Evolutionary conservation across 2,888 invertebrate genomes (phyloP).

Genomic region (Thera britannica): DNA sequence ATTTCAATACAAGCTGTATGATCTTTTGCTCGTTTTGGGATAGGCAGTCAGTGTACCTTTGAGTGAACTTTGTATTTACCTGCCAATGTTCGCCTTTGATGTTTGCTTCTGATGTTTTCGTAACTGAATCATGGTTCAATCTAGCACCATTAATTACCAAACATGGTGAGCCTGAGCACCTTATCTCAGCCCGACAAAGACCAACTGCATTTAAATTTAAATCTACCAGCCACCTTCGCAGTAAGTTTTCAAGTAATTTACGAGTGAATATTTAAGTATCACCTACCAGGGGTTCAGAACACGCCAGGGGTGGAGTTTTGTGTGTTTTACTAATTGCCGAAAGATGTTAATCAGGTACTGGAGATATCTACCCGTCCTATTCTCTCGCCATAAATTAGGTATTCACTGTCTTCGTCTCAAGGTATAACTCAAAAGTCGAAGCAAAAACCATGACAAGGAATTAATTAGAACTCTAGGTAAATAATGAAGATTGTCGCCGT

Average conservation of each 20-base stretch:
- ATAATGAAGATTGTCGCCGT: constrained; percentile 83
- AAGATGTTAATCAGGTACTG: constrained; percentile 85
- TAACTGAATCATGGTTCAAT: constrained; percentile 31
- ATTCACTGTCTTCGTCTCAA: constrained; percentile 60
- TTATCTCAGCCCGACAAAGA: constrained; percentile 66
- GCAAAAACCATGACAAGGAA: constrained; percentile 86
- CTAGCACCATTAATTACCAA: constrained; percentile 48
- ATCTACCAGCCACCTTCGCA: constrained; percentile 79
- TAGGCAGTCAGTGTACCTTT: constrained; percentile 1
- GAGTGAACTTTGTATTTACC: constrained; percentile 41
- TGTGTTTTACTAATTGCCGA: constrained; percentile 87
- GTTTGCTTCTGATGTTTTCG: constrained; percentile 4
- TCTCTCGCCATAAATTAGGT: constrained; percentile 41
- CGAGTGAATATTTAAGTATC: constrained; percentile 82
- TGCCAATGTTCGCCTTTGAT: constrained; percentile 40
- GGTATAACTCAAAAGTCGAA: constrained; percentile 80
- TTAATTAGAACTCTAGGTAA: constrained; percentile 84
- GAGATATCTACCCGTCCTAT: constrained; percentile 62
- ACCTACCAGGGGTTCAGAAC: constrained; percentile 83
- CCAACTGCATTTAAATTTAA: constrained; percentile 77
- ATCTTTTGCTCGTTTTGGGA: constrained; percentile 15
- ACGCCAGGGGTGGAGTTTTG: constrained; percentile 86
- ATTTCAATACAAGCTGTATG: background rate
- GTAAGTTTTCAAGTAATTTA: constrained; percentile 83
- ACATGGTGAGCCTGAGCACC: constrained; percentile 54